A percentile compares a stretch with the other conserved stretches of the same genome.
Evolutionary conservation across 1,140 invertebrate species (phyloP).

Genomic region (Ceratina australensis): DNA sequence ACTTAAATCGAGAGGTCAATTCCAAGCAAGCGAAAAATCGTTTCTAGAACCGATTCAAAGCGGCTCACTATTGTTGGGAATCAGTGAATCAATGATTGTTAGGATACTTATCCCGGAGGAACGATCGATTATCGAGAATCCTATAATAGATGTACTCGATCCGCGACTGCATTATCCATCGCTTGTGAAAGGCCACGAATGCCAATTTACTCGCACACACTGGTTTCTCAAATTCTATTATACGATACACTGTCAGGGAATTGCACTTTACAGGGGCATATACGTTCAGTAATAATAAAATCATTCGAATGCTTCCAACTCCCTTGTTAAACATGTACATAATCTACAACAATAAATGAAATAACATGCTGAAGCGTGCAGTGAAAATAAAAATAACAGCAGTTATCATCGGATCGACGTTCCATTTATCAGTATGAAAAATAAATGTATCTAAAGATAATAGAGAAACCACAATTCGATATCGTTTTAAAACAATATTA

Average conservation of each 20-base stretch:
- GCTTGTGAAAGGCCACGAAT: constrained; percentile 4
- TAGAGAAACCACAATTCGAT: background rate
- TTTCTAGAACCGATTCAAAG: background rate
- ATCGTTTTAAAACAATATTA: background rate
- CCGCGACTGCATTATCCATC: constrained; percentile 1
- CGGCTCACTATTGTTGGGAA: background rate
- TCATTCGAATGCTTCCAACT: too few relatives aligned
- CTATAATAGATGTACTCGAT: constrained; percentile 43
- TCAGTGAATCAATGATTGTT: background rate
- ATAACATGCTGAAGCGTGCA: too few relatives aligned
- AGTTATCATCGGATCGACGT: too few relatives aligned
- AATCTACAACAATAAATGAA: too few relatives aligned
- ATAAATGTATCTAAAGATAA: background rate
- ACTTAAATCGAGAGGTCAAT: background rate
- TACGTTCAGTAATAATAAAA: too few relatives aligned
- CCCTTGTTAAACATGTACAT: too few relatives aligned
- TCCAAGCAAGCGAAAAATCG: background rate
- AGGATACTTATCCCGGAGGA: constrained; percentile 8
- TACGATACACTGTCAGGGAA: background rate
- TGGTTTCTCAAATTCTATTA: constrained; percentile 19
- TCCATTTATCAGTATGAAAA: background rate
- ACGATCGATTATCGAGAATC: constrained; percentile 41
- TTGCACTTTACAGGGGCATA: background rate
- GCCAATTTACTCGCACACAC: constrained; percentile 1
- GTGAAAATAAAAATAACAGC: too few relatives aligned